Evolutionary conservation across 2,888 invertebrate species (phyloP).

Genomic region (Mylabris sibirica): DNA sequence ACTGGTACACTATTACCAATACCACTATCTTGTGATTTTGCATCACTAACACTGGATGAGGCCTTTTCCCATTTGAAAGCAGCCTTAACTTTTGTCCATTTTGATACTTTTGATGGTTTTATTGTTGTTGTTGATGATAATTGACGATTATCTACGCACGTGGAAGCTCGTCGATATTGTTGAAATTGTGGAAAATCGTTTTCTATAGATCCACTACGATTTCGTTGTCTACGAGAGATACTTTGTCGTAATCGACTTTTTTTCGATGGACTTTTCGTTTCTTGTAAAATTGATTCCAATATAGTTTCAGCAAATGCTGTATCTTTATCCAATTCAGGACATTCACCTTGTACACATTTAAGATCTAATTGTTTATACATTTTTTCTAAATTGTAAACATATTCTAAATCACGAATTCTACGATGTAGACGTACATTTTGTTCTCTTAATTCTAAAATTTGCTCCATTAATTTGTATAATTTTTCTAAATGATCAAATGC

Average conservation of each 20-base stretch:
- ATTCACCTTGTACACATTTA: slow-evolving; percentile 60
- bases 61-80: slow-evolving; percentile 88
- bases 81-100: slow-evolving; percentile 90
- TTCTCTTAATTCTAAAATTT: slow-evolving; percentile 74
- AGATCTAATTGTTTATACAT: slow-evolving; percentile 65
- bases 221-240: slow-evolving; percentile 66
- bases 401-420: slow-evolving; percentile 75
- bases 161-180: slow-evolving; percentile 34
- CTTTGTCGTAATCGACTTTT: slow-evolving; percentile 64
- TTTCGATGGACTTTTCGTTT: slow-evolving; percentile 50
- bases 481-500: slow-evolving; percentile 83
- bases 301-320: slow-evolving; percentile 69
- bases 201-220: slow-evolving; percentile 68
- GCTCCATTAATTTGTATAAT: slow-evolving; percentile 78
- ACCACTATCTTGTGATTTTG: slow-evolving; percentile 61
- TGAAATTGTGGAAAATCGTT: slow-evolving; percentile 6
- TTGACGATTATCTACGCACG: slow-evolving; percentile 23
- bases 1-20: slow-evolving; percentile 58
- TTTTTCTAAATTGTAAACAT: slow-evolving; percentile 71
- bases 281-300: slow-evolving; percentile 69
- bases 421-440: slow-evolving; percentile 75
- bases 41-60: slow-evolving; percentile 55
- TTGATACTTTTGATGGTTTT: slow-evolving; percentile 73
- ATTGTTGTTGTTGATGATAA: slow-evolving; percentile 21
- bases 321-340: slow-evolving; percentile 69